Percentiles rank a stretch among this genome's conserved stretches.
Evolutionary conservation across 2,797 vertebrate genomes (phyloP).

Genomic region (Chrysolophus pictus): DNA sequence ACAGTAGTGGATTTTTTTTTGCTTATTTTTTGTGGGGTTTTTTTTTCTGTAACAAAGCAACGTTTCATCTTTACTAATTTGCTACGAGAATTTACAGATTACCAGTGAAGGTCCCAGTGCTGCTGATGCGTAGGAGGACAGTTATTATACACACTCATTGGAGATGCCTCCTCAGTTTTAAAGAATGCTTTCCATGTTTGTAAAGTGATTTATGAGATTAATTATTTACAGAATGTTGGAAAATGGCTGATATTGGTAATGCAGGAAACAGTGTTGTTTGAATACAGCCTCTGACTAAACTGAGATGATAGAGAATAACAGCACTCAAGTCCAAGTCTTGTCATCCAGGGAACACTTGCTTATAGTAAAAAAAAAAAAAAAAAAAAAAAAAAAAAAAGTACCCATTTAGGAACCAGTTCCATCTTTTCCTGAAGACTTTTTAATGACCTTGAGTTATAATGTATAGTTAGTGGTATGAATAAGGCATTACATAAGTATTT

Average conservation of each 20-base stretch:
- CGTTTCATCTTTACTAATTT: neutral
- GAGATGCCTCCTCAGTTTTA: neutral
- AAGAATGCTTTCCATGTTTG: neutral
- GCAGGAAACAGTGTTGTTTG: neutral
- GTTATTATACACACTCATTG: neutral
- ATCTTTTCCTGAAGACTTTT: neutral
- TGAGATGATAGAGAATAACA: neutral
- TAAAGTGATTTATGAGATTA: neutral
- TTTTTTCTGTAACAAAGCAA: neutral
- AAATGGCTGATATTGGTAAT: neutral
- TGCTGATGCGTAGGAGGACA: neutral
- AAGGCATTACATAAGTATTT: conserved; percentile 2
- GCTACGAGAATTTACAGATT: neutral
- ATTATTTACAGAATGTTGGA: neutral
- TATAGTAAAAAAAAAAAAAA: neutral
- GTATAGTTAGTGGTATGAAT: neutral
- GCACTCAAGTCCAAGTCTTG: neutral
- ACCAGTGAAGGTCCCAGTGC: neutral
- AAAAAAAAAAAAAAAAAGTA: neutral
- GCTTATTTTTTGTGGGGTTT: neutral
- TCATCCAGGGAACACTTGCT: neutral
- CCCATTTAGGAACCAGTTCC: neutral
- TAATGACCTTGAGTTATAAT: neutral
- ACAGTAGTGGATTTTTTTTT: neutral
- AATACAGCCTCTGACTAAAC: neutral